Base-by-base conservation (phyloP, 1,140 invertebrate genomes). In the Drosophila athabasca region DNA sequence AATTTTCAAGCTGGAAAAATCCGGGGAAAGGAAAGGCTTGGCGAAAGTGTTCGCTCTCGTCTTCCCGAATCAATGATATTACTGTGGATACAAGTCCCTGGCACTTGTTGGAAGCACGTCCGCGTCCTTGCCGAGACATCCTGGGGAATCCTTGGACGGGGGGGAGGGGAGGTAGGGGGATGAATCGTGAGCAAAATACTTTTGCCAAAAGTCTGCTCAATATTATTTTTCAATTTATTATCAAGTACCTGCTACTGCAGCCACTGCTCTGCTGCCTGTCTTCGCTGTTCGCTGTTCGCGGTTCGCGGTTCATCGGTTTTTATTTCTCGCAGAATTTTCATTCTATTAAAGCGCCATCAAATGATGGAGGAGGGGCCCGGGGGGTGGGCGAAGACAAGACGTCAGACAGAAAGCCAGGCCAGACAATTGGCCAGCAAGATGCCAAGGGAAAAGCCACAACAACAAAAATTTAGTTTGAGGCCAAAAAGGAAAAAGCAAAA, bases 181-280 rank as follows among this genome's bases (percentile, higher is more conserved):
- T n/a, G n/a, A n/a, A 26, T 19, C 31, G 31, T 35, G 29, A 41
- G 15, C 46, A 58, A n/a, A 26, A 46, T 68, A 67, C 52, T 26
- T 50, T n/a, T 22, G 64, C 31, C 64, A n/a, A 77, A 77, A 87
- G 66, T 84, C 76, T 64, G 62, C 82, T 87, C 71, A 69, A 85
- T 82, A 85, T 85, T 87, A 85, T 82, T 85, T 85, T 87, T 76
- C 64, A 81, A 87, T 85, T 85, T 85, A 87, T 85, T 85, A 87
- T 78, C 65, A 58, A 74, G 74, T 87, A 82, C 78, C 82, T 85
- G 74, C 70, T 73, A 58, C 51, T 5, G 24, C 24, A 4, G 3
- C 24, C 24, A 24, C 26, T 60, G 54, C 22, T 29, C 44, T 35
- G 53, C 53, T 49, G 41, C 13, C 48, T 46, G 26, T 59, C 41